Percentiles rank a stretch among this genome's conserved stretches.
These are phyloP conservation scores for Lagodon rhomboides DNA, from an alignment of 2,797 vertebrate genomes.

Conservation along the genomic window DNA sequence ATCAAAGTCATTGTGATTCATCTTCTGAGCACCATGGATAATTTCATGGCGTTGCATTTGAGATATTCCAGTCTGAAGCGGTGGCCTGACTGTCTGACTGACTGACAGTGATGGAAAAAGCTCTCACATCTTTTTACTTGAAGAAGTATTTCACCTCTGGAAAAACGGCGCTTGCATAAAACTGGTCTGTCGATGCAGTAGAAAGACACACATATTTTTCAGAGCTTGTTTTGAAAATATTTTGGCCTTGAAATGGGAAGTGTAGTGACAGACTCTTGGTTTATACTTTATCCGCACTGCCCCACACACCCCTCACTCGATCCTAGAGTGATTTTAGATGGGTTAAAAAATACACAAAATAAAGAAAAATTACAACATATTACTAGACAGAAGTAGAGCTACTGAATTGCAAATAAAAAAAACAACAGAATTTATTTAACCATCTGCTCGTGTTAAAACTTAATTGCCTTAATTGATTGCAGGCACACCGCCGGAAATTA, in stretches of 20 bases:
- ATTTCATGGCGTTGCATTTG: not conserved
- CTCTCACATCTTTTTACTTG: no score
- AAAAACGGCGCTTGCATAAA: no score
- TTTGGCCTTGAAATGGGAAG: no score
- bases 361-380: not conserved
- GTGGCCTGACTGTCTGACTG: not conserved
- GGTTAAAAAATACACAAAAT: not conserved
- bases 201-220: no score
- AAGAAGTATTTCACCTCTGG: no score
- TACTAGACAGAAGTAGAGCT: not conserved
- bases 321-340: no score
- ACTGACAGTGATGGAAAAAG: not conserved
- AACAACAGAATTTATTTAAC: constrained; percentile 58
- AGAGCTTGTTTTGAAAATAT: no score
- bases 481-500: constrained; percentile 58
- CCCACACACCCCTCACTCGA: no score
- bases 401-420: not conserved
- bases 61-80: not conserved
- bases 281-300: no score
- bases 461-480: constrained; percentile 76
- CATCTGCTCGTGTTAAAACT: constrained; percentile 73
- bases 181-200: no score
- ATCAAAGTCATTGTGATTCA: not conserved
- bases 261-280: no score
- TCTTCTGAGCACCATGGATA: not conserved